phyloP scores from a whole-genome alignment of 30 jellyfish, hydroid and myxozoan genomes.

The Cassiopea andromeda region DNA sequence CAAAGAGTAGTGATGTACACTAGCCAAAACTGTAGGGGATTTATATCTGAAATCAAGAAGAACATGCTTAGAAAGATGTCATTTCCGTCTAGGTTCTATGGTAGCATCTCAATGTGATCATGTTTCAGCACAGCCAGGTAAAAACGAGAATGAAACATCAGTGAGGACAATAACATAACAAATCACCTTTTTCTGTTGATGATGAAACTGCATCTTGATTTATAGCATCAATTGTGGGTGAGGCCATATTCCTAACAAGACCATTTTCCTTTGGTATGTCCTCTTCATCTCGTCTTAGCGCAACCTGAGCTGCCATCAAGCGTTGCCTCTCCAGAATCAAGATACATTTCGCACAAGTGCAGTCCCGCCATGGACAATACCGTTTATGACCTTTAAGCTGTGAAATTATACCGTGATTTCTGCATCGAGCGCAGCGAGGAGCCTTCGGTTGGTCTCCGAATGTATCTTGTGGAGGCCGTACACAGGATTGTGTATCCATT shows the following conservation, averaged over 20 bases:
- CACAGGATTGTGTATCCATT: slow-evolving; percentile 67
- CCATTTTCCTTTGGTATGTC: slow-evolving; percentile 65
- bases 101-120: neutral
- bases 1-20: no score
- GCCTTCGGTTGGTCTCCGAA: slow-evolving; percentile 81
- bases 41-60: neutral
- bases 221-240: slow-evolving; percentile 25
- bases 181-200: slow-evolving; percentile 63
- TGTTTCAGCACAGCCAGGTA: neutral
- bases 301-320: slow-evolving; percentile 91
- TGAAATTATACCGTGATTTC: slow-evolving; percentile 86
- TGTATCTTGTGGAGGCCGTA: slow-evolving; percentile 47
- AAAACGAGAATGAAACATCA: neutral
- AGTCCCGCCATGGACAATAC: slow-evolving; percentile 90
- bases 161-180: neutral
- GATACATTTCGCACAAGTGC: slow-evolving; percentile 83
- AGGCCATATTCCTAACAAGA: slow-evolving; percentile 8
- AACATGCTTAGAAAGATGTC: neutral
- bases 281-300: slow-evolving; percentile 83
- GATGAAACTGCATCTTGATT: slow-evolving; percentile 65
- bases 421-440: slow-evolving; percentile 90
- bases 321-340: slow-evolving; percentile 85
- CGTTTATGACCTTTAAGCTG: slow-evolving; percentile 86
- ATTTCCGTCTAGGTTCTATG: neutral
- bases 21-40: no score